Base-by-base conservation (phyloP, 2,888 invertebrate genomes). In the Cyclophora albipunctata region DNA sequence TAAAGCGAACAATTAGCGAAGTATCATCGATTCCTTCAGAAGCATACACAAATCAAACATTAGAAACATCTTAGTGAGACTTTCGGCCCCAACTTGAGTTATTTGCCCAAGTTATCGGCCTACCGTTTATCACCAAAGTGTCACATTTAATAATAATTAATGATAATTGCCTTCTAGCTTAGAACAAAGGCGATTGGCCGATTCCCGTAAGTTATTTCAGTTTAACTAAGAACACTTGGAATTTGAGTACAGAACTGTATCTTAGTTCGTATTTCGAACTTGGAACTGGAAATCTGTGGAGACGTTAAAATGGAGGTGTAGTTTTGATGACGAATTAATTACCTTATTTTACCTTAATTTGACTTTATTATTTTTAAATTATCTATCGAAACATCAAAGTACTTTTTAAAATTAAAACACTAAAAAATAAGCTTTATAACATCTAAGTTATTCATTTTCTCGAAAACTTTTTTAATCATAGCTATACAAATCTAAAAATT, bases 121-220 rank as follows among this genome's bases (percentile, higher is more conserved):
- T 63, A 63, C 79, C 85, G 84, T 87, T 86, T 84, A 86, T 87
- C 87, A 85, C 73, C 61, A 62, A 73, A 78, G 69, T 78, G 86
- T 86, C 86, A 81, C 83, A 84, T 88, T 87, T 88, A 88, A 88
- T 88, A 86, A 88, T 88, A 85, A 88, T 87, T 85, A 87, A 88
- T 87, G 87, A 84, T 88, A 88, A 88, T 88, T 88, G 87, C 85
- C 81, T 81, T 75, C 78, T 73, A 83, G 88, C 87, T 87, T 85
- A 86, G 73, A 73, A 73, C 81, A 83, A 84, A 87, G 84, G 85
- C 88, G 85, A 87, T 87, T 83, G 87, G 83, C 79, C 85, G 81
- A 85, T 84, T 79, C 84, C 70, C 78, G 75, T 84, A 87, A 87
- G 83, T 87, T 84, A 85, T 85, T 87, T 85, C 81, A 82, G 85